Conservation (phyloP, 2,888 invertebrate genomes). For the Fabriciana adippe region DNA sequence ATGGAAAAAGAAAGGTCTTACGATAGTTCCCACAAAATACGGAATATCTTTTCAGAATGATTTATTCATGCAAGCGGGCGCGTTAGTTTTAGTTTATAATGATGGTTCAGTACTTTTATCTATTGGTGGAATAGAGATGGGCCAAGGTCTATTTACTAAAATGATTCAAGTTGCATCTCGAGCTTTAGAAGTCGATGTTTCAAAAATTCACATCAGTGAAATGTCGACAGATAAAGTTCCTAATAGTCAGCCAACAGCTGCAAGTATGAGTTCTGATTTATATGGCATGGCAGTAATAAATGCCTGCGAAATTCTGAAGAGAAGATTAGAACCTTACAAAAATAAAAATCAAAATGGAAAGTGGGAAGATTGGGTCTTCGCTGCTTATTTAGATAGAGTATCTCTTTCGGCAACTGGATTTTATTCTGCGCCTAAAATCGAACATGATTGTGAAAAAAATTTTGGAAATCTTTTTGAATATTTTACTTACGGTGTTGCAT, state of each 20-base stretch:
- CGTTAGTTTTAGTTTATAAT: slow-evolving; percentile 88
- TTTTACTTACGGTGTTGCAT: slow-evolving; percentile 90
- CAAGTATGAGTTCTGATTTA: slow-evolving; percentile 89
- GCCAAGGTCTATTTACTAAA: slow-evolving; percentile 94
- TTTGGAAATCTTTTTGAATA: slow-evolving; percentile 88
- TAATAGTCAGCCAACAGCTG: slow-evolving; percentile 90
- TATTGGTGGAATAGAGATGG: slow-evolving; percentile 95
- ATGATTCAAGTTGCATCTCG: slow-evolving; percentile 92
- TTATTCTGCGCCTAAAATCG: slow-evolving; percentile 85
- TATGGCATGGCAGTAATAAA: slow-evolving; percentile 91
- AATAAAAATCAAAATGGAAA: slow-evolving; percentile 84
- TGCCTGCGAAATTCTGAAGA: slow-evolving; percentile 86
- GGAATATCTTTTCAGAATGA: slow-evolving; percentile 87
- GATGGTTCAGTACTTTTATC: slow-evolving; percentile 90
- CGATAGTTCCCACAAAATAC: slow-evolving; percentile 88
- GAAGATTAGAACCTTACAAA: slow-evolving; percentile 86
- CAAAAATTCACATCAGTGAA: slow-evolving; percentile 87
- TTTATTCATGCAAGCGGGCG: slow-evolving; percentile 89
- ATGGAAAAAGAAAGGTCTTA: slow-evolving; percentile 90
- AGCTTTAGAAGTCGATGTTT: slow-evolving; percentile 83
- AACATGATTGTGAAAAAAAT: slow-evolving; percentile 84
- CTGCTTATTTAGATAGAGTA: slow-evolving; percentile 86
- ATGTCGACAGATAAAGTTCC: slow-evolving; percentile 92
- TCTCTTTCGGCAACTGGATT: slow-evolving; percentile 89
- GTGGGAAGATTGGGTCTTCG: slow-evolving; percentile 90